Conservation (phyloP, 2,113 vertebrate genomes). For the Oxyruncus cristatus region DNA sequence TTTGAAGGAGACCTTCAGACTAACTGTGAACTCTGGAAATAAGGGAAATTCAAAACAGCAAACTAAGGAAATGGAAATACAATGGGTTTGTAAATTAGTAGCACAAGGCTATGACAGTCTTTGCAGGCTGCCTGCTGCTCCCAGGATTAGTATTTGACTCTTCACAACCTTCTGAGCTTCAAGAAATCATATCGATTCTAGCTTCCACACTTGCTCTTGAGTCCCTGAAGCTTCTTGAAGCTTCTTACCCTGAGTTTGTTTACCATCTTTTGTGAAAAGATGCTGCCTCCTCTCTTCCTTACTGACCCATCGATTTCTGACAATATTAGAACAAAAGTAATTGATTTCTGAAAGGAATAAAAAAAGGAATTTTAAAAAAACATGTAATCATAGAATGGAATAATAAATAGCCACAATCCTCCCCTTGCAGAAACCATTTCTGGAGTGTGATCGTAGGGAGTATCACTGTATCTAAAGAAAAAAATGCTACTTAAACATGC, state of each 20-base stretch:
- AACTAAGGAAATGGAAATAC: neutral
- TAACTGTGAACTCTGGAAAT: neutral
- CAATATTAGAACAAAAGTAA: neutral
- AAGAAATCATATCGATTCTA: neutral
- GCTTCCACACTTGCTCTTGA: neutral
- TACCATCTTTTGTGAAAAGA: neutral
- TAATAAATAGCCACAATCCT: neutral
- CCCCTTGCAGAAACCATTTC: neutral
- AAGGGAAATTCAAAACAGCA: neutral
- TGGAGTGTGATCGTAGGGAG: neutral
- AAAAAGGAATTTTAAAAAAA: neutral
- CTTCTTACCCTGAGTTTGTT: neutral
- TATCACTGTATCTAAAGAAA: neutral
- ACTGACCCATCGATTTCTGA: neutral
- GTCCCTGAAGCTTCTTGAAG: neutral
- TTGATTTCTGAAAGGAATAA: neutral
- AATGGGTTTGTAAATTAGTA: neutral
- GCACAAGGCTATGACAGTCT: neutral
- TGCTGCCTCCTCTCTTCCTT: neutral
- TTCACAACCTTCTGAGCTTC: neutral
- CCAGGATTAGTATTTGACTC: neutral
- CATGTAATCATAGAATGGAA: neutral
- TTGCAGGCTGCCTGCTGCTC: neutral
- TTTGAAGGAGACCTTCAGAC: neutral
- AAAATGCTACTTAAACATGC: neutral